Evolutionary conservation across 1,140 invertebrate species (phyloP).

Genomic region (Trichomalopsis sarcophagae): DNA sequence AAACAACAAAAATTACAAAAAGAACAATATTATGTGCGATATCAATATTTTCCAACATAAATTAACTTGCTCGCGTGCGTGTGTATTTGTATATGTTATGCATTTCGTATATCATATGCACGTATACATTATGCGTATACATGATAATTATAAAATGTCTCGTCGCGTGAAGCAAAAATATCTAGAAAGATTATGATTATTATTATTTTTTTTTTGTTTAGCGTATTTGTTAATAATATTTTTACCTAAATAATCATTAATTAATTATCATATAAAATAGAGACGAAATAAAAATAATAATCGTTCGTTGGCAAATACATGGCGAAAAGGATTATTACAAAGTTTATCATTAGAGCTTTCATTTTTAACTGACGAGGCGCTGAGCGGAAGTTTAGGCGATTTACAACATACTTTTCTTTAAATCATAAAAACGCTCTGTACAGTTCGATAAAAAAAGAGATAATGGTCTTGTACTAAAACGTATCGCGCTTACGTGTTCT

Average conservation of each 20-base stretch:
- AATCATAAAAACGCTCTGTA: conserved; percentile 61
- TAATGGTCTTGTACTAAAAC: conserved; percentile 49
- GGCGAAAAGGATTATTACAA: conserved; percentile 71
- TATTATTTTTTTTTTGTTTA: conserved; percentile 62
- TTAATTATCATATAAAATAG: conserved; percentile 72
- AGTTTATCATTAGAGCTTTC: conserved; percentile 29
- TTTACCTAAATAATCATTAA: conserved; percentile 70
- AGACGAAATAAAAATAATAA: conserved; percentile 67
- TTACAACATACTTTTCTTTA: conserved; percentile 30
- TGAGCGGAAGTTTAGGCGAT: conserved; percentile 66
- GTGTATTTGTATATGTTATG: conserved; percentile 23
- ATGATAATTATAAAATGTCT: conserved; percentile 26
- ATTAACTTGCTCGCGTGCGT: conserved; percentile 19
- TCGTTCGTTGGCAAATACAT: conserved; percentile 75
- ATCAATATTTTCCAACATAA: neutral
- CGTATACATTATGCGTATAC: conserved; percentile 30
- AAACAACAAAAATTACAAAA: conserved; percentile 20
- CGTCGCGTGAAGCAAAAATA: conserved; percentile 63
- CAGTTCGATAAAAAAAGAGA: conserved; percentile 59
- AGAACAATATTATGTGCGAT: conserved; percentile 2
- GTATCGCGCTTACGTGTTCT: conserved; percentile 33
- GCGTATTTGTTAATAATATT: conserved; percentile 68
- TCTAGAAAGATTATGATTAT: conserved; percentile 71
- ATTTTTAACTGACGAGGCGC: conserved; percentile 68
- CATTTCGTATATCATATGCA: conserved; percentile 20